Evolutionary conservation across 2,888 invertebrate species (phyloP), one percentile per base, ranked within the genome.

Genomic region (Melinopterus prodromus): DNA sequence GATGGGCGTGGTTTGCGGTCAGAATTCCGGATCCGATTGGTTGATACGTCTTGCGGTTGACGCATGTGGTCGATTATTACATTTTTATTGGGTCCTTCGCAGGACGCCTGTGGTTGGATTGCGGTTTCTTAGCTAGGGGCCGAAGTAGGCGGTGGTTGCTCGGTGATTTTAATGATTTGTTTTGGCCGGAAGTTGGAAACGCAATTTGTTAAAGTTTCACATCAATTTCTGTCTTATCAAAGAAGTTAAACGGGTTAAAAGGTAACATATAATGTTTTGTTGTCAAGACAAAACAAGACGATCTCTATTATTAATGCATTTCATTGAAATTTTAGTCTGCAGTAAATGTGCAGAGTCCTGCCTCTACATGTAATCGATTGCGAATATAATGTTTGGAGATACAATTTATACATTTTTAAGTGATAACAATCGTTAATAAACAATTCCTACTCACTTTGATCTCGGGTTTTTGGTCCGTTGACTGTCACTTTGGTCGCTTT

Each of bases 401-500:
- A 26, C 1, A 26, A 26, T 2, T 26, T 26, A 3, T 26, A 26
- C 2, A 26, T 26, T 26, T 26, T 26, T 26, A 26, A 26, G 3
- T 3, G 26, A 26, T n/a, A 70, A 15, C 70, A 15, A 70, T 2
- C n/a, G 15, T 70, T 70, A 70, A 70, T n/a, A 2, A 26, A 26
- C 26, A 26, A 26, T 2, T 26, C 14, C 16, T 90, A 92, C 95
- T 95, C 93, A 96, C 95, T 97, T 97, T 84, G 97, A 97, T 87
- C 98, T 91, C 6, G 99, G 98, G 90, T 98, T 98, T 86, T 90
- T 9, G 99, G 99, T 84, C 99, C 99, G 90, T 99, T 99, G 79
- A 99, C 98, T 26, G 99, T 99, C 84, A 99, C 98, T 91, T 99
- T 99, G 90, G 99, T 99, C 83, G 98, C 98, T 90, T 98, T 90